Evolutionary conservation across 2,113 vertebrate genomes (phyloP).

Genomic region (Calidris pygmaea): DNA sequence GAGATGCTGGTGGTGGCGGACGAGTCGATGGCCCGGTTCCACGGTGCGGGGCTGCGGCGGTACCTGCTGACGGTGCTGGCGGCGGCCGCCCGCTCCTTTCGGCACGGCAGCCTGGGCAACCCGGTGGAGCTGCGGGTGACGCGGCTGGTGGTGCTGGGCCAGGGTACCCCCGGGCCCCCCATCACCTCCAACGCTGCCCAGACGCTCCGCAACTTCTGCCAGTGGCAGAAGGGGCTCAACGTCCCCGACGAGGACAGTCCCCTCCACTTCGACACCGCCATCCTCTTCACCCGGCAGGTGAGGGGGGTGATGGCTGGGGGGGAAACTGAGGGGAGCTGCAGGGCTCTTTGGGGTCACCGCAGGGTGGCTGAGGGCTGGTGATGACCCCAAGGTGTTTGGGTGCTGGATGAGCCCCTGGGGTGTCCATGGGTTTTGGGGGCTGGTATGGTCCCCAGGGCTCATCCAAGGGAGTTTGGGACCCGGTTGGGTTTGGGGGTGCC

Average conservation of each 20-base stretch:
- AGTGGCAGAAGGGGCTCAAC: conserved; percentile 75
- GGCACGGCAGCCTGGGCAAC: conserved; percentile 74
- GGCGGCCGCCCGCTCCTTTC: conserved; percentile 67
- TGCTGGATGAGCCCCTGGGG: not conserved
- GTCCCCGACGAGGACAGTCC: conserved; percentile 64
- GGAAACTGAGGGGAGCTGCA: not conserved
- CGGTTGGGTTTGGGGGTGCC: not conserved
- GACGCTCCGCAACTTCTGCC: conserved; percentile 75
- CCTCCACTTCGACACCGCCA: conserved; percentile 75
- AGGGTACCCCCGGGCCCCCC: conserved; percentile 60
- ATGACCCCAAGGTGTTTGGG: not conserved
- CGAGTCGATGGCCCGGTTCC: conserved; percentile 72
- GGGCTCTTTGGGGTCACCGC: not conserved
- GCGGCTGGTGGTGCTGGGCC: conserved; percentile 69
- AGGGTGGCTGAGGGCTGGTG: not conserved
- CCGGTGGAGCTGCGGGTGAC: conserved; percentile 73
- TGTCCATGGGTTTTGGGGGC: not conserved
- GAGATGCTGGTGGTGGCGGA: conserved; percentile 77
- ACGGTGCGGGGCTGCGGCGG: conserved; percentile 62
- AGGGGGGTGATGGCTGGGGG: not conserved
- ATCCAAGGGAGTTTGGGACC: not conserved
- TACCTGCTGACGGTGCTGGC: conserved; percentile 78
- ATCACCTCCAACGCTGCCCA: conserved; percentile 68
- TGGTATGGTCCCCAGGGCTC: not conserved
- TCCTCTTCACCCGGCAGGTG: conserved; percentile 78